Evolutionary conservation across 2,113 vertebrate species (phyloP).

Genomic region (Neotoma lepida): DNA sequence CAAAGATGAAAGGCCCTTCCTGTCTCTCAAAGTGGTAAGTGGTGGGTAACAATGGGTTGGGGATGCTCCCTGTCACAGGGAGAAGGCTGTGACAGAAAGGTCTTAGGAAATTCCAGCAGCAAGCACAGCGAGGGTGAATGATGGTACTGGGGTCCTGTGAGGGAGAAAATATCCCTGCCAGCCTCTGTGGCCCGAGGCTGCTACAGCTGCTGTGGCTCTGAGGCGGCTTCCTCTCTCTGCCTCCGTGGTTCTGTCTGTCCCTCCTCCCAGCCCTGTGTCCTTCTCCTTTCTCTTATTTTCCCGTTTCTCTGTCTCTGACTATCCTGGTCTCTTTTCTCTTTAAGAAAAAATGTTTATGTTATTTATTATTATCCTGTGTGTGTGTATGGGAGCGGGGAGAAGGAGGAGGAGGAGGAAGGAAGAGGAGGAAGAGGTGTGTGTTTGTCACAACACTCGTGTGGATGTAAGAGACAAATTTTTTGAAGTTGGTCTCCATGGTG

Average conservation of each 20-base stretch:
- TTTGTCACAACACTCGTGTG: neutral
- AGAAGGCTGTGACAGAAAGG: neutral
- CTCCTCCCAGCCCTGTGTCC: neutral
- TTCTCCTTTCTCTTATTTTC: neutral
- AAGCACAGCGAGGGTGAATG: neutral
- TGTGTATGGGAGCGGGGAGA: neutral
- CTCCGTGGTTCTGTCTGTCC: too few species aligned
- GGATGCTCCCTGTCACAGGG: too few species aligned
- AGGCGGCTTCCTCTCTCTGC: neutral
- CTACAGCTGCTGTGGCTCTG: neutral
- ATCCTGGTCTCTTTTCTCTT: neutral
- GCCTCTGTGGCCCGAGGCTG: neutral
- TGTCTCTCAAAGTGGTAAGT: neutral
- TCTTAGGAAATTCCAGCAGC: neutral
- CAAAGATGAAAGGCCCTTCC: neutral
- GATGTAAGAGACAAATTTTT: neutral
- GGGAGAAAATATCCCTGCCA: rapidly evolving
- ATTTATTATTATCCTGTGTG: neutral
- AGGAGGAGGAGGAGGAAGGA: neutral
- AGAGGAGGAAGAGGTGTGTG: neutral
- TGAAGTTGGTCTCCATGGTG: neutral
- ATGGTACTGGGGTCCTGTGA: too few species aligned
- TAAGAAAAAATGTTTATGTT: neutral
- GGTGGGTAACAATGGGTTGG: neutral
- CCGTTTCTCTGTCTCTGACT: neutral